phyloP scores from a whole-genome alignment of 2,113 vertebrate genomes.

The Nothobranchius furzeri region DNA sequence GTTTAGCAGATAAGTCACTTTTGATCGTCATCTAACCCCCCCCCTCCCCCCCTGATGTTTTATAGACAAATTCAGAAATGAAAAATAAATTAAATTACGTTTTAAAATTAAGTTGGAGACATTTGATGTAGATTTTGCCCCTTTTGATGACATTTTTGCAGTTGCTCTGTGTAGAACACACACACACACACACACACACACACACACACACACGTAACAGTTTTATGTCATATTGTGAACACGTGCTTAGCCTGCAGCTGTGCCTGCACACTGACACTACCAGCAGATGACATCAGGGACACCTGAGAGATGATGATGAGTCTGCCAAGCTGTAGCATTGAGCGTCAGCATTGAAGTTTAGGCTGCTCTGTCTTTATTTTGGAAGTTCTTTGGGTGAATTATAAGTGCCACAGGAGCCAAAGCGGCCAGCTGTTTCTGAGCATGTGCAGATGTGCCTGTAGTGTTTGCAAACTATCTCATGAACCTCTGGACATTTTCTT shows the following conservation, averaged over 20 bases:
- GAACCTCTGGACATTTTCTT: no score
- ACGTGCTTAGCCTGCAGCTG: slow-evolving; percentile 44
- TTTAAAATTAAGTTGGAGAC: slow-evolving; percentile 37
- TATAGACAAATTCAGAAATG: no score
- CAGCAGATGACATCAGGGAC: slow-evolving; percentile 47
- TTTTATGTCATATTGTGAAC: neutral
- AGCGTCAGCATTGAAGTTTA: neutral
- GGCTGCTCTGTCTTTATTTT: neutral
- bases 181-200: neutral
- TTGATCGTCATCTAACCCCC: no score
- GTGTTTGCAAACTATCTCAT: no score
- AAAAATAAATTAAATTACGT: neutral
- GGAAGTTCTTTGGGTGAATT: no score
- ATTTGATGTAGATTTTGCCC: slow-evolving; percentile 4
- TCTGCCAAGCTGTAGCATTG: slow-evolving; percentile 41
- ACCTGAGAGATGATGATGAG: slow-evolving; percentile 32
- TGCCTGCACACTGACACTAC: slow-evolving; percentile 36
- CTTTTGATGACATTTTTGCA: slow-evolving; percentile 20
- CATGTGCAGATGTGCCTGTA: no score
- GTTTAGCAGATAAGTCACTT: no score
- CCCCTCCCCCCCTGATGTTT: no score
- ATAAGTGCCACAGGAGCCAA: no score
- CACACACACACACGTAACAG: neutral
- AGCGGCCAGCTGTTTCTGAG: no score
- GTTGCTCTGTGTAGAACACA: slow-evolving; percentile 1